phyloP scores from a whole-genome alignment of 2,888 invertebrate genomes.

The Xanthostigma xanthostigma region DNA sequence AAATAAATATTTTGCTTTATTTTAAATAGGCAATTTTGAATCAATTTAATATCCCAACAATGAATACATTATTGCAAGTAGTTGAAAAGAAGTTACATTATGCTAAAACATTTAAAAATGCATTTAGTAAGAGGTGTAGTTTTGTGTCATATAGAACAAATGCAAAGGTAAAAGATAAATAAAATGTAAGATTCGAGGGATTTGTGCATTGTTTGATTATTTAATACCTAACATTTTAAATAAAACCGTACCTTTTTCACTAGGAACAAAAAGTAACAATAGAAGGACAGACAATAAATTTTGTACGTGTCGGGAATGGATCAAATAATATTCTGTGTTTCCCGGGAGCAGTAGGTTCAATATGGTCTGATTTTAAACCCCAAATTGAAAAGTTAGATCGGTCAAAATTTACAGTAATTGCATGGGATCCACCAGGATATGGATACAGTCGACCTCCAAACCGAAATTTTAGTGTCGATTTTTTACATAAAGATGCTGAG shows the following conservation, averaged over 20 bases:
- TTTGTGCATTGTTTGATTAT: constrained; percentile 7
- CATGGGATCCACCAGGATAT: constrained; percentile 81
- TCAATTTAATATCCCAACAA: no score
- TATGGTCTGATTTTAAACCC: constrained; percentile 70
- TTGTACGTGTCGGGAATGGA: constrained; percentile 44
- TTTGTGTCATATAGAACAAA: no score
- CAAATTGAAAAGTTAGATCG: constrained; percentile 52
- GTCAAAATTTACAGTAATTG: constrained; percentile 46
- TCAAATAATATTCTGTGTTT: constrained; percentile 47
- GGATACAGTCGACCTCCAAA: constrained; percentile 69
- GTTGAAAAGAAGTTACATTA: no score
- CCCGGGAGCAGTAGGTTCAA: constrained; percentile 69
- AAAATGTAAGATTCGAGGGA: no score
- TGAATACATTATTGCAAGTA: no score
- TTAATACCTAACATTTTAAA: constrained; percentile 9
- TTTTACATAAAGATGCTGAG: constrained; percentile 60
- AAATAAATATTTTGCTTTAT: no score
- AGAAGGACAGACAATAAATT: constrained; percentile 42
- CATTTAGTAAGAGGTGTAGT: no score
- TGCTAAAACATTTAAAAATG: no score
- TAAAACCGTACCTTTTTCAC: no score
- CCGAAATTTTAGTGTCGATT: constrained; percentile 51
- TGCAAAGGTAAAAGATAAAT: no score
- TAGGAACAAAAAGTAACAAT: constrained; percentile 51
- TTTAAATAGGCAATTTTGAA: no score